phyloP scores from a whole-genome alignment of 2,113 vertebrate species.

The Thamnaconus septentrionalis region DNA sequence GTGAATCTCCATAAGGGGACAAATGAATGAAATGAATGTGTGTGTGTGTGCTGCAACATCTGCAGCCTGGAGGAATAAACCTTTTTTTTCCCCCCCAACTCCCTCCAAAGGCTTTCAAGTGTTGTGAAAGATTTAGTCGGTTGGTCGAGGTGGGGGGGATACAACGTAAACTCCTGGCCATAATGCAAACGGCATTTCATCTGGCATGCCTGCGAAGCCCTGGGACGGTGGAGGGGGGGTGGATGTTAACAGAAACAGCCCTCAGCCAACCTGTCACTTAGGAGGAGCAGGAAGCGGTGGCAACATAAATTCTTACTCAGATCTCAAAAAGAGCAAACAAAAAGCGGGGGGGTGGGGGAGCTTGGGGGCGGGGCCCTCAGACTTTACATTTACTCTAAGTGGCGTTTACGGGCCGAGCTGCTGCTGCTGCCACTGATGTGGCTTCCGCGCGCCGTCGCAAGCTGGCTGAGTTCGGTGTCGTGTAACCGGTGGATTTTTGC shows the following conservation, averaged over 20 bases:
- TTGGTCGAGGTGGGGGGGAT: too few relatives aligned
- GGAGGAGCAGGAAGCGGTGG: slow-evolving; percentile 8
- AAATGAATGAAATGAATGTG: too few relatives aligned
- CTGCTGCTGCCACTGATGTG: neutral
- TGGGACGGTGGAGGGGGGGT: neutral
- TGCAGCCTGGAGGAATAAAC: too few relatives aligned
- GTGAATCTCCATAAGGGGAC: too few relatives aligned
- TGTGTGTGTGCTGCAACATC: too few relatives aligned
- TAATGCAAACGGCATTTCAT: neutral
- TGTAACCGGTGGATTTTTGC: slow-evolving; percentile 50
- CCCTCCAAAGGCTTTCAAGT: too few relatives aligned
- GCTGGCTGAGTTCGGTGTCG: slow-evolving; percentile 44
- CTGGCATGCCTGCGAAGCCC: neutral
- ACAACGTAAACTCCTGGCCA: too few relatives aligned
- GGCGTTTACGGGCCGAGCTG: slow-evolving; percentile 8
- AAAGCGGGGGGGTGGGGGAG: neutral
- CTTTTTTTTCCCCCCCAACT: too few relatives aligned
- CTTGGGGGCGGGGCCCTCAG: too few relatives aligned
- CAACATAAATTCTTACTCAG: slow-evolving; percentile 9
- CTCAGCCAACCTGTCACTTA: slow-evolving; percentile 23
- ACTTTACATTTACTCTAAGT: neutral
- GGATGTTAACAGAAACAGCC: slow-evolving; percentile 4
- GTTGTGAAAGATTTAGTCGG: too few relatives aligned
- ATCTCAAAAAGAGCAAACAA: slow-evolving; percentile 6
- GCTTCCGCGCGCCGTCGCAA: slow-evolving; percentile 21